Base-by-base conservation (phyloP, 2,888 invertebrate genomes). In the Gandaritis pyraliata region DNA sequence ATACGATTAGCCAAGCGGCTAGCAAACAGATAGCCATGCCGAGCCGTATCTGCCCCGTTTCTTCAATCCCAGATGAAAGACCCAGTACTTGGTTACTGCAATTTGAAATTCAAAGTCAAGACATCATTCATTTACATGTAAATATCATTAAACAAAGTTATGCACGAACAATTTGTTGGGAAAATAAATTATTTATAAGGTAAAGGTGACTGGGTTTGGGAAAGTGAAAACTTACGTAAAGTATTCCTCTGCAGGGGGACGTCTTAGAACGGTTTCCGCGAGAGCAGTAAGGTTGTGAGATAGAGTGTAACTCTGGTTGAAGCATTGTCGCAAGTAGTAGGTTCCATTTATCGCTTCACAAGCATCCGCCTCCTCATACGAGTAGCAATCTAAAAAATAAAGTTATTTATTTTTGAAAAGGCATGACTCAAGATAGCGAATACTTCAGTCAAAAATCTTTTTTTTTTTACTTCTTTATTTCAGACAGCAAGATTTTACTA, bases 1-100 rank as follows among this genome's bases (percentile, higher is more conserved):
- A 96, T 18, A 96, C 96, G 68, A 96, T 95, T 56, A 94, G 79
- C 97, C 97, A 97, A 58, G 96, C 96, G 56, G 95, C 89, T 1
- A 96, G 89, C 11, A 97, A 92, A 80, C 96, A 96, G 3, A 94
- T 85, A 3, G 96, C 96, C 88, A 97, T 93, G 59, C 95, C 94
- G 87, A 94, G 93, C 64, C 94, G 93, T 62, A 95, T 93, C 64
- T 92, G 91, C 23, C 95, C 95, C 0, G 94, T 95, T 70, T 95
- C 95, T 80, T 95, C 95, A 70, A 96, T 95, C 63, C 96, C 96
- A 36, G 93, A 88, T n/a, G 96, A 96, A 66, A 96, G 82, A 13
- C 94, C 94, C 66, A 95, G 86, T 38, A 95, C 95, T 81, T 95
- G 90, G 74, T 94, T 94, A 58, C 94, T 94, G 77, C 23, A 85